Conservation (phyloP, 2,113 vertebrate genomes). For the Zapus hudsonius region DNA sequence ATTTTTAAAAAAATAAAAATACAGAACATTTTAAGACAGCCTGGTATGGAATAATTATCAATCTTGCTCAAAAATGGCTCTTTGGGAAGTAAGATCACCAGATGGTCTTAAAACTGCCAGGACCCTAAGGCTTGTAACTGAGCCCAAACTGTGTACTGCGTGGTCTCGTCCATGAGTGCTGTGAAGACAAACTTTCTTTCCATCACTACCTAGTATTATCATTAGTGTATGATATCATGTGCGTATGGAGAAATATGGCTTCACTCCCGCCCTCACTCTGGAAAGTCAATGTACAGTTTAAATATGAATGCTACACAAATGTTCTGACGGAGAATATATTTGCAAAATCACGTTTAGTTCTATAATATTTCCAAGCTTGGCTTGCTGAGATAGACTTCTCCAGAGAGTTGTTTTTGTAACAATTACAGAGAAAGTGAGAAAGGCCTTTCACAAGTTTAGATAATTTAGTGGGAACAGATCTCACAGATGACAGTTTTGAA, state of each 20-base stretch:
- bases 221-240: too few species aligned
- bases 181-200: neutral
- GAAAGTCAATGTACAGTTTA: neutral
- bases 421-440: slow-evolving; percentile 53
- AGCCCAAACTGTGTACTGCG: neutral
- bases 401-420: neutral
- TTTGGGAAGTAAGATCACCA: too few species aligned
- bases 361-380: neutral
- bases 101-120: neutral
- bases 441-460: slow-evolving; percentile 52
- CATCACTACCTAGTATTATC: neutral
- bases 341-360: slow-evolving; percentile 10
- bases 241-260: neutral
- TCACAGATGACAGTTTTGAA: slow-evolving; percentile 21
- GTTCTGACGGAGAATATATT: slow-evolving; percentile 15
- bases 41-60: neutral
- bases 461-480: slow-evolving; percentile 36
- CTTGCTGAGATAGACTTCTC: neutral
- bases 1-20: too few species aligned
- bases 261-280: neutral
- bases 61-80: neutral
- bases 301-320: neutral
- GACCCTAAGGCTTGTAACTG: neutral
- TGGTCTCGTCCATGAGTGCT: neutral
- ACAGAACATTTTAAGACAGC: neutral